Conservation (phyloP, 2,113 vertebrate species). For the Cynoglossus semilaevis region DNA sequence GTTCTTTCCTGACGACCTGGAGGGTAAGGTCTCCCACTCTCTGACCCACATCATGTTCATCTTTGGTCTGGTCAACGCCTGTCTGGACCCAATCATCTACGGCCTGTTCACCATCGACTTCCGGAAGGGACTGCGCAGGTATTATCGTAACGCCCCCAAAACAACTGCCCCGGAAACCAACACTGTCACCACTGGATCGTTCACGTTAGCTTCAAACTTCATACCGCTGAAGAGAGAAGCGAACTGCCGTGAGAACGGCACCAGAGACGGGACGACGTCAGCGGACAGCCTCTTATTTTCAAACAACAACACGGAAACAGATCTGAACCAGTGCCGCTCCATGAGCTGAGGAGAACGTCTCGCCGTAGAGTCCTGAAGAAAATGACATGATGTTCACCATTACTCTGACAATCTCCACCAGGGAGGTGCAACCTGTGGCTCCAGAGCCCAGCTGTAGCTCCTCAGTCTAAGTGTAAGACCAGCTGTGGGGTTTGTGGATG, state of each 20-base stretch:
- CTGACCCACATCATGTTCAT: constrained; percentile 79
- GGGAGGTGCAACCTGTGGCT: too few species aligned
- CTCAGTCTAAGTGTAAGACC: too few species aligned
- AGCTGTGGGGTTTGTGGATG: too few species aligned
- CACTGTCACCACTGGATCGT: constrained; percentile 72
- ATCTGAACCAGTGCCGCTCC: constrained; percentile 25
- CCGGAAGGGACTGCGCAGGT: constrained; percentile 60
- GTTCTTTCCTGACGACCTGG: constrained; percentile 74
- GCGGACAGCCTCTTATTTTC: constrained; percentile 25
- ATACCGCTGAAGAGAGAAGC: constrained; percentile 44
- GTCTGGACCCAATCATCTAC: constrained; percentile 75
- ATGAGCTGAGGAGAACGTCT: constrained; percentile 44
- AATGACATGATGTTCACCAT: too few species aligned
- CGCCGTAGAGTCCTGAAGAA: too few species aligned
- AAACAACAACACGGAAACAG: neutral
- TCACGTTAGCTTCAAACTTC: constrained; percentile 63
- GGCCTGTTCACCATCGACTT: constrained; percentile 73
- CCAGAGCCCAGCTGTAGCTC: too few species aligned
- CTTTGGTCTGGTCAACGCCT: constrained; percentile 76
- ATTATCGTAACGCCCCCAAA: constrained; percentile 35
- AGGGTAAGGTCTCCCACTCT: constrained; percentile 74
- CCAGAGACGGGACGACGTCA: constrained; percentile 1
- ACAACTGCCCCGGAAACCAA: constrained; percentile 27
- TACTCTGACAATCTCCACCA: too few species aligned
- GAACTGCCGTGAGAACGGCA: constrained; percentile 1